Evolutionary conservation across 2,113 vertebrate species (phyloP), one percentile per base, ranked within the genome.

Genomic region (Melanostigma gelatinosum): DNA sequence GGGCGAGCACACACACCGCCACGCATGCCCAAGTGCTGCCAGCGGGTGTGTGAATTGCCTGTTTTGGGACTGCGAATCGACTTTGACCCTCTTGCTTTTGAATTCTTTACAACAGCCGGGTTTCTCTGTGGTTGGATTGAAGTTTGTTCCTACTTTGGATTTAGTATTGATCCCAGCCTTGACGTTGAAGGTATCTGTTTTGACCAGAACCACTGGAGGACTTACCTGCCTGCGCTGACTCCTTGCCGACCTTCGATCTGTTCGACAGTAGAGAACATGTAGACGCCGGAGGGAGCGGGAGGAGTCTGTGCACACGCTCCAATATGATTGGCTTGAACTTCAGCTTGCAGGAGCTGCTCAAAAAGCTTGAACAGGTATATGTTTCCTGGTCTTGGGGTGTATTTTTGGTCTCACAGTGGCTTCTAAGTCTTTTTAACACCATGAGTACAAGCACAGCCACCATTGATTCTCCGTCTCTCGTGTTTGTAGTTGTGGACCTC

Each of bases 261-360:
- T 64, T 20, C 65, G 74, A 80, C 6, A 63, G 24, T 40, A 16
- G 48, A 74, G 61, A 87, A 34, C 67, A 92, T 88, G 90, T 93
- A 92, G 87, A 66, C 64, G 58, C 66, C 22, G 20, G 24, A 57
- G 50, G 72, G 36, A 84, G 80, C 38, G 67, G 86, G 82, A 83
- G 81, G 83, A 93, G 93, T 93, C 93, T 36, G 27, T 58, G 40
- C 48, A 58, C 40, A 74, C 36, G 0, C 86, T 88, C 92, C 80
- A 97, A 80, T 88, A 99, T 99, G 98, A 98, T 99, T 95, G 97
- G 97, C 85, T 94, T 99, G 88, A 97, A 96, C 92, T 97, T 97
- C 95, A 96, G 95, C 91, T 94, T 99, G 91, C 95, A 96, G 89
- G 97, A 98, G 91, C 85, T 98, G 89, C 96, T 99, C 89, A 75